Conservation (phyloP, 2,888 invertebrate species). For the Silvanus unidentatus region DNA sequence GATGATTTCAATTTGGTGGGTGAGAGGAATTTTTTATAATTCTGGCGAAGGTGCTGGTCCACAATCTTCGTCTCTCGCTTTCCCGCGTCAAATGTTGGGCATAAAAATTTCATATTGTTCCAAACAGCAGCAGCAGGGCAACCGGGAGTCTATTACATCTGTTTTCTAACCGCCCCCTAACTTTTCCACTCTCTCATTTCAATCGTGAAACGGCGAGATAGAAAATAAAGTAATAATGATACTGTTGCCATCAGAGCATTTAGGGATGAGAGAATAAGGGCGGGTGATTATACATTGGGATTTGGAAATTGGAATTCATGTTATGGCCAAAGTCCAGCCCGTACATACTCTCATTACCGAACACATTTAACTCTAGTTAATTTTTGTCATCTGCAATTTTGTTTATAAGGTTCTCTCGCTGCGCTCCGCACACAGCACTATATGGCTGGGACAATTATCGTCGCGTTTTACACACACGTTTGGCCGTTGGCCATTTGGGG, state of each 20-base stretch:
- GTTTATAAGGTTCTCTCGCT: constrained; percentile 38
- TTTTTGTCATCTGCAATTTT: constrained; percentile 45
- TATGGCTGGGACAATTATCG: background rate
- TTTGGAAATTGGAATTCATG: constrained; percentile 44
- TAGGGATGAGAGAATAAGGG: background rate
- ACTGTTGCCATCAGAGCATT: background rate
- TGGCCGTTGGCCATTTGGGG: constrained; percentile 26
- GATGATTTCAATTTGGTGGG: too few relatives aligned
- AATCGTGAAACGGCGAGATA: background rate
- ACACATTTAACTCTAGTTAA: constrained; percentile 42
- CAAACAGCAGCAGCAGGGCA: too few relatives aligned
- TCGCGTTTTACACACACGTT: constrained; percentile 8
- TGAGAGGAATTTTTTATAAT: background rate
- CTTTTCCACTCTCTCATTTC: background rate
- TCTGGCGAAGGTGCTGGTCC: background rate
- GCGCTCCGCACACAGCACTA: too few relatives aligned
- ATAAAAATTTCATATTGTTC: background rate
- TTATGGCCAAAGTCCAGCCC: constrained; percentile 36
- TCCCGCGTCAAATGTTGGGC: too few relatives aligned
- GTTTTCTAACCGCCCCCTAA: background rate
- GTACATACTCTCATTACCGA: constrained; percentile 39
- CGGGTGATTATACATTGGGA: constrained; percentile 33
- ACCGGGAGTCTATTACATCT: too few relatives aligned
- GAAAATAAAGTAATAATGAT: constrained; percentile 2
- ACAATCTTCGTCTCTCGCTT: too few relatives aligned